phyloP scores from a whole-genome alignment of 2,113 vertebrate species.

The Pollachius pollachius region DNA sequence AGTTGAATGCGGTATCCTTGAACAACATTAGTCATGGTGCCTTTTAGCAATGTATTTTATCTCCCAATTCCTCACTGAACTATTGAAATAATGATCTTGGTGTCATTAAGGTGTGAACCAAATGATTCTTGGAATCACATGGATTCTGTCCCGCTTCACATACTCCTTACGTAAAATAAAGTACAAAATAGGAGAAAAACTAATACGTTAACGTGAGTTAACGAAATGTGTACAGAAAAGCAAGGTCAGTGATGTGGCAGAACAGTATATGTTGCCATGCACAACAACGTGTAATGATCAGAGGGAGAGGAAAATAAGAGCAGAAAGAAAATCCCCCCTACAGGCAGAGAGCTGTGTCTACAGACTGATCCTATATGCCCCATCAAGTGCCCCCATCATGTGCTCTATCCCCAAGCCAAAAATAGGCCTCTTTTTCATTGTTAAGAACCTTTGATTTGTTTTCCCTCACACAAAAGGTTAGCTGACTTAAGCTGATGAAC shows the following conservation, averaged over 20 bases:
- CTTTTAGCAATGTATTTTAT: no score
- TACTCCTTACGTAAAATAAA: no score
- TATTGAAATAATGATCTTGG: no score
- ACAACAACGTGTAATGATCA: slow-evolving; percentile 48
- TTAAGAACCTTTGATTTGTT: slow-evolving; percentile 19
- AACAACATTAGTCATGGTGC: no score
- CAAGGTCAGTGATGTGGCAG: neutral
- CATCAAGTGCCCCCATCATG: neutral
- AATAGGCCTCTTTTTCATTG: slow-evolving; percentile 43
- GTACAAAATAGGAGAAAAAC: neutral
- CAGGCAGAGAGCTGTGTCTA: slow-evolving; percentile 34
- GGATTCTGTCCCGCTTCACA: neutral
- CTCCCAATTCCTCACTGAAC: no score
- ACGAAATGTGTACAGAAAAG: no score
- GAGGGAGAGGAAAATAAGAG: slow-evolving; percentile 30
- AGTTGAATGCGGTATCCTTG: no score
- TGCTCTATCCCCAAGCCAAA: slow-evolving; percentile 15
- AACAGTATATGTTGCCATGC: slow-evolving; percentile 7
- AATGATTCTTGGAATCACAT: no score
- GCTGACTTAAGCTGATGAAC: slow-evolving; percentile 35
- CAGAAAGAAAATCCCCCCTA: slow-evolving; percentile 24
- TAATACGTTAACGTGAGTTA: neutral
- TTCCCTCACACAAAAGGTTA: slow-evolving; percentile 21
- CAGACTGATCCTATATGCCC: slow-evolving; percentile 37
- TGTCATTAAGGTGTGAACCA: no score